A percentile compares a stretch with the other conserved stretches of the same genome.
Evolutionary conservation across 2,113 vertebrate genomes (phyloP).

Genomic region (Amphiprion ocellaris): DNA sequence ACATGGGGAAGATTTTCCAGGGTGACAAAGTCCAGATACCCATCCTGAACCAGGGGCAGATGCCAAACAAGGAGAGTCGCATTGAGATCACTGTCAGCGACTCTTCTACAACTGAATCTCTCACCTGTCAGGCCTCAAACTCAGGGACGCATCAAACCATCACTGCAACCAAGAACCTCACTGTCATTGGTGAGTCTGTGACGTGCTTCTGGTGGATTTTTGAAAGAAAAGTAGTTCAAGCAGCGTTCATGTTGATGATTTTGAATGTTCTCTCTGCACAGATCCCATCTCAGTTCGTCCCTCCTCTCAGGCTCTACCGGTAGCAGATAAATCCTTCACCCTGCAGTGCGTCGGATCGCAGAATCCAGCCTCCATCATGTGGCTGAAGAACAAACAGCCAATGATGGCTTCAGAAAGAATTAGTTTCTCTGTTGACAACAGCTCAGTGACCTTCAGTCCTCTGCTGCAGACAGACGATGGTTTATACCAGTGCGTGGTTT

Average conservation of each 20-base stretch:
- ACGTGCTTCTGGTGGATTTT: too few species aligned
- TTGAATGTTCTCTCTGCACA: background rate
- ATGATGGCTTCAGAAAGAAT: background rate
- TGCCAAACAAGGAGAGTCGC: background rate
- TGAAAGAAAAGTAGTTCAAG: too few species aligned
- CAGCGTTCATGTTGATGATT: too few species aligned
- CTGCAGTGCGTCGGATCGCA: constrained; percentile 34
- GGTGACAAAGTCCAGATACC: constrained; percentile 29
- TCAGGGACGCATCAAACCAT: background rate
- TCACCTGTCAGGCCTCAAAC: constrained; percentile 51
- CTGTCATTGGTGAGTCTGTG: constrained; percentile 20
- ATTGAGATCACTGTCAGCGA: constrained; percentile 2
- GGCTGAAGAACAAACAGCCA: constrained; percentile 17
- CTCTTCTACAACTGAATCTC: background rate
- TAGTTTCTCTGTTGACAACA: constrained; percentile 11
- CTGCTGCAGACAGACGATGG: constrained; percentile 29
- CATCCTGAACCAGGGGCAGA: background rate
- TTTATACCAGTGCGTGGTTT: constrained; percentile 28
- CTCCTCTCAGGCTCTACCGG: background rate
- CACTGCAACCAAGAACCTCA: constrained; percentile 10
- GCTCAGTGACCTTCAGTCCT: constrained; percentile 30
- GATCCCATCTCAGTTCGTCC: constrained; percentile 42
- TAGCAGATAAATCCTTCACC: constrained; percentile 8
- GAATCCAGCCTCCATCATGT: constrained; percentile 19
- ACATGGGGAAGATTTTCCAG: constrained; percentile 34